Evolutionary conservation across 2,113 vertebrate species (phyloP), one percentile per base, ranked within the genome.

Genomic region (Podarcis cretensis): DNA sequence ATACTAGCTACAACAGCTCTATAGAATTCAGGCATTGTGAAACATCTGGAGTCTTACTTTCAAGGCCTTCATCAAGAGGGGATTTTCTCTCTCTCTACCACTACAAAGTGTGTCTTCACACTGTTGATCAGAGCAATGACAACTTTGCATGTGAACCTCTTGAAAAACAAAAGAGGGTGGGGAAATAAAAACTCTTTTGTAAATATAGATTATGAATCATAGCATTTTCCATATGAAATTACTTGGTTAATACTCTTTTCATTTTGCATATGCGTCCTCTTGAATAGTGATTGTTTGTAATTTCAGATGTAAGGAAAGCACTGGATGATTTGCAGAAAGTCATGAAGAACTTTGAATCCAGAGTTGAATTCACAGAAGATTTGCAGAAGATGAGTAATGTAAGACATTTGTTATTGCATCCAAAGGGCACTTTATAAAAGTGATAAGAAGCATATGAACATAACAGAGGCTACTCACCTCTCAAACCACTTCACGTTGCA

Each of bases 291-390:
- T 91, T 94, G 95, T 81, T 94, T 94, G 35, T 86, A 94, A 84
- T 96, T 96, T 95, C 95, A 99, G 99, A 98, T 96, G 98, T 99
- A 83, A 98, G 97, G 95, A 97, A 96, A 93, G 97, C 98, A 92
- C 92, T 99, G 84, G 98, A 98, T 81, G 98, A 97, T 94, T 96
- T 99, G 69, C 94, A 98, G 81, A 98, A 98, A 97, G 98, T 98
- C 57, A 95, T 97, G 96, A 98, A 98, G 94, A 98, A 98, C 97
- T 99, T 98, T 97, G 98, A 98, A 95, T 97, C 98, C 90, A 97
- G 96, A 97, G 97, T 96, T 76, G 97, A 97, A 91, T 97, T 98
- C 89, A 96, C 97, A 43, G 96, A 98, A 96, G 97, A 98, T 95
- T 96, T 98, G 94, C 96, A 98, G 95, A 98, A 97, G 96, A 97